Base-by-base conservation (phyloP, 2,113 vertebrate species). In the Tragelaphus imberbis region DNA sequence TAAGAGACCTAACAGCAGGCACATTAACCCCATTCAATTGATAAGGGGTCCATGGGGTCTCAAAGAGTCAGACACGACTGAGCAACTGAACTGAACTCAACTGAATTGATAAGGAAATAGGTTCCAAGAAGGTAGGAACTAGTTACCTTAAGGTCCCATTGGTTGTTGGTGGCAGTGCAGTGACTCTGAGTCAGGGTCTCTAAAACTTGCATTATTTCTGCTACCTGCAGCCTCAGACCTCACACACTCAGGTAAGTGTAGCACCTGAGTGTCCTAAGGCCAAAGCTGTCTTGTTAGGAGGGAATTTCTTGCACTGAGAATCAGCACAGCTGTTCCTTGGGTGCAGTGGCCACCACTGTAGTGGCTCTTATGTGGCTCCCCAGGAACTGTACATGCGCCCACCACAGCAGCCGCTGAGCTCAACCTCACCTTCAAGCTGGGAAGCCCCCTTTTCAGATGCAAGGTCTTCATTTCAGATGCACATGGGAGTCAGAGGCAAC, bases 291-390 rank as follows among this genome's bases (percentile, higher is more conserved):
- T 77, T 40, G 17, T 49, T 11, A 6, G 44, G 40, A 55, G 53
- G 68, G 17, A 63, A 40, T 59, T 33, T 40, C 61, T 77, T 19
- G 16, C 14, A 2, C 4, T 65, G 63, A 49, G 88, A 15, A 15
- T 11, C 84, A 68, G 71, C 75, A 9, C 28, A 33, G 51, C 71
- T 59, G 7, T 58, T 63, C 63, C 19, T 25, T 10, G 30, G 51
- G 17, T 14, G 7, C 21, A 28, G 56, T 1, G 5, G 14, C 44
- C 27, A 11, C 16, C 8, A 2, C 3, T 40, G 2, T 3, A 9
- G 5, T 47, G 61, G 25, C 36, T 61, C 13, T 36, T 19, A 2
- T 0, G 9, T 13, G 11, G 17, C 49, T 53, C n/a, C 12, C 14
- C 30, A 27, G 85, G 27, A 30, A 28, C 30, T 47, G 21, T 2